These are phyloP conservation scores for Callipepla squamata DNA, from an alignment of 2,113 vertebrate species.

Conservation along the genomic window DNA sequence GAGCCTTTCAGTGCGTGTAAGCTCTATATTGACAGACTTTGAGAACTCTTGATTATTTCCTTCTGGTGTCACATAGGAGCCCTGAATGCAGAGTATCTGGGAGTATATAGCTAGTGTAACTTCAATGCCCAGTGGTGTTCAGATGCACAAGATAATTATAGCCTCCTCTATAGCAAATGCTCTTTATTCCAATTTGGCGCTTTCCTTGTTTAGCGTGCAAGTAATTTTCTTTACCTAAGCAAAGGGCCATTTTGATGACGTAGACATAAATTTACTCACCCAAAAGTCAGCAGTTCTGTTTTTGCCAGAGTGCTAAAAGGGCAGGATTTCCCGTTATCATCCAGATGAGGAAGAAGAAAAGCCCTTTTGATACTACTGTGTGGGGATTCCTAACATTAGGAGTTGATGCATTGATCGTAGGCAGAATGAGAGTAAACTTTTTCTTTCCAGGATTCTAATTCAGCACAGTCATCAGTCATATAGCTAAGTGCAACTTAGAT, in stretches of 20 bases:
- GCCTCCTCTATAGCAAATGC: conserved; percentile 53
- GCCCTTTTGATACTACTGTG: not conserved
- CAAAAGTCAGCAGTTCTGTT: not conserved
- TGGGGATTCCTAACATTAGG: not conserved
- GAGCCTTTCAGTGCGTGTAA: not conserved
- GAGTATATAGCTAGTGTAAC: conserved; percentile 19
- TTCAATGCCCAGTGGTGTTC: conserved; percentile 51
- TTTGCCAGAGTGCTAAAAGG: not conserved
- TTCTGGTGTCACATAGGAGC: conserved; percentile 31
- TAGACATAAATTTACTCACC: not conserved
- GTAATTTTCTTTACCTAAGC: conserved; percentile 24
- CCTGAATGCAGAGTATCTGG: conserved; percentile 31
- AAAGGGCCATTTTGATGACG: conserved; percentile 14
- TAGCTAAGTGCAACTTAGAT: conserved; percentile 30
- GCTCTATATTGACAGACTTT: conserved; percentile 23
- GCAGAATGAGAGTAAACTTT: not conserved
- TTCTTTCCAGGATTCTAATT: not conserved
- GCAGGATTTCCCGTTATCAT: conserved; percentile 12
- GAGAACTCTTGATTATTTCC: conserved; percentile 40
- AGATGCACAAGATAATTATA: conserved; percentile 61
- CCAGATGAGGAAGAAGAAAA: not conserved
- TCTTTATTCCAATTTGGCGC: conserved; percentile 48
- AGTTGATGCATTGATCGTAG: not conserved
- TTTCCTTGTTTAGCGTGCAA: conserved; percentile 30
- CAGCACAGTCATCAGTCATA: not conserved